Conservation (phyloP, 2,888 invertebrate species). For the Endotricha flammealis region DNA sequence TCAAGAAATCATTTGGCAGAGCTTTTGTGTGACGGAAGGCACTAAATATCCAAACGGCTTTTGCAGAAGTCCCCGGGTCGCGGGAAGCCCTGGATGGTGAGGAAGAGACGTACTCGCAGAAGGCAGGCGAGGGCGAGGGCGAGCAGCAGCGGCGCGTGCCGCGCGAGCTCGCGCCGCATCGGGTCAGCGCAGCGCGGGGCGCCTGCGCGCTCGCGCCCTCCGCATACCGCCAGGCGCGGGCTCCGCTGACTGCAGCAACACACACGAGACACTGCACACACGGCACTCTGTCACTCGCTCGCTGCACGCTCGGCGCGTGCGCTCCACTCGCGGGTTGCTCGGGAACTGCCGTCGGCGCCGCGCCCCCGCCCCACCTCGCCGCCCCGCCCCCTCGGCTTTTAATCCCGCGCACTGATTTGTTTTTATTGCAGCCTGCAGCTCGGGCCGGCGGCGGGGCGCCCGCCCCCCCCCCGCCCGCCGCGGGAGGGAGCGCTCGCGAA, state of each 20-base stretch:
- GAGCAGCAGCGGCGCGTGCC: constrained; percentile 61
- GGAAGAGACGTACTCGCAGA: constrained; percentile 50
- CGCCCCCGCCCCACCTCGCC: constrained; percentile 31
- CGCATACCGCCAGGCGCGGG: constrained; percentile 39
- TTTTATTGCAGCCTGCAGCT: constrained; percentile 40
- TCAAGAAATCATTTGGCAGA: too few species aligned
- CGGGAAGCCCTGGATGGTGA: constrained; percentile 7
- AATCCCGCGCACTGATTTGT: constrained; percentile 46
- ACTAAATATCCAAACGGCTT: too few species aligned
- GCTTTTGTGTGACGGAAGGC: too few species aligned
- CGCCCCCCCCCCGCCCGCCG: constrained; percentile 11
- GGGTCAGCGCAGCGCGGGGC: constrained; percentile 50
- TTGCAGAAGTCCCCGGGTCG: too few species aligned
- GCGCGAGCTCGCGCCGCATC: constrained; percentile 59
- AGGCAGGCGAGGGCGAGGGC: constrained; percentile 63
- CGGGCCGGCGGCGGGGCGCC: constrained; percentile 17
- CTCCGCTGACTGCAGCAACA: constrained; percentile 20
- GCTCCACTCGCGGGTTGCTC: constrained; percentile 47
- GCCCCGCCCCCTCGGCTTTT: constrained; percentile 32
- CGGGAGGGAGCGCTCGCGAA: constrained; percentile 9
- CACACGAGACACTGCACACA: constrained; percentile 27
- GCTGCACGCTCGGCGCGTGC: constrained; percentile 29
- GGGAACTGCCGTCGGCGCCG: constrained; percentile 44
- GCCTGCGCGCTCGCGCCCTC: constrained; percentile 44
- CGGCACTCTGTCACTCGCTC: constrained; percentile 20